phyloP scores from a whole-genome alignment of 2,797 vertebrate genomes.

The Schizothorax lantsangensis region DNA sequence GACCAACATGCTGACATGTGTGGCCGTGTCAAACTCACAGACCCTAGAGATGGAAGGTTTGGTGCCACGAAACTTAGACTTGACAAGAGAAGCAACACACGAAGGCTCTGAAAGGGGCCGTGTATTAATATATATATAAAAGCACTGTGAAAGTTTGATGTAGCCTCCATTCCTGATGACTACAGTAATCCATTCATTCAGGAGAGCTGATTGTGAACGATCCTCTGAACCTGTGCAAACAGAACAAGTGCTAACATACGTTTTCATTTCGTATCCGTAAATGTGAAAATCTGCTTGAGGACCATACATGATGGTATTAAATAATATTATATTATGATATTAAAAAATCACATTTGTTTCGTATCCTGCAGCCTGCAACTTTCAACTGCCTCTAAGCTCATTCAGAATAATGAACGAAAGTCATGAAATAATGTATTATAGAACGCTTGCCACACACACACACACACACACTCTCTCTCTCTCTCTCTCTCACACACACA shows the following conservation, averaged over 20 bases:
- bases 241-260: background rate
- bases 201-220: background rate
- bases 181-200: background rate
- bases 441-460: background rate
- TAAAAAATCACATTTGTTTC: background rate
- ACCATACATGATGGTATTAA: background rate
- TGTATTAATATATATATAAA: background rate
- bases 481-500: too few species aligned
- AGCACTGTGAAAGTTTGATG: background rate
- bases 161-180: background rate
- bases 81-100: background rate
- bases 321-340: background rate
- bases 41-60: background rate
- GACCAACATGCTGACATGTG: conserved; percentile 55
- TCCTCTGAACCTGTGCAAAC: background rate
- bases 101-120: background rate
- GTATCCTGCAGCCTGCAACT: background rate
- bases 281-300: background rate
- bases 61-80: background rate
- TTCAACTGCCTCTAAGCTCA: background rate
- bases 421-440: background rate
- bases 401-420: background rate
- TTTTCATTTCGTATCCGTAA: background rate
- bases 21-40: conserved; percentile 50
- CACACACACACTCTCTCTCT: background rate